Evolutionary conservation across 2,888 invertebrate genomes (phyloP).

Genomic region (Heliconius sara): DNA sequence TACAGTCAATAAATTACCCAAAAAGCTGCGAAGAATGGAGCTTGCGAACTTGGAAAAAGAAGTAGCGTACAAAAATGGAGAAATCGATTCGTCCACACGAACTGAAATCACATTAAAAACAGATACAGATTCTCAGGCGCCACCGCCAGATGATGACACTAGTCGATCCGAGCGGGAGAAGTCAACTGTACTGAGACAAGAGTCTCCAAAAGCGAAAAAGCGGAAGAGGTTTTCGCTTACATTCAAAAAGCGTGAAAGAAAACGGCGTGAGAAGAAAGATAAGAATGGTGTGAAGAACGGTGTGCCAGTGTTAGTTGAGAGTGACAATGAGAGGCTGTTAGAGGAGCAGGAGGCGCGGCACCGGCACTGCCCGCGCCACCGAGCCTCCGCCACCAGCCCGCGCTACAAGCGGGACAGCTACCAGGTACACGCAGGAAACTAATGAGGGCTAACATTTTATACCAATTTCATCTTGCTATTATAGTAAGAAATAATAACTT

Average conservation of each 20-base stretch:
- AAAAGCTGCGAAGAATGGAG: slow-evolving; percentile 77
- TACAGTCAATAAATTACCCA: slow-evolving; percentile 80
- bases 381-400: slow-evolving; percentile 68
- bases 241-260: slow-evolving; percentile 77
- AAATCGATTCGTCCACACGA: slow-evolving; percentile 73
- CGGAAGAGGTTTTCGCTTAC: slow-evolving; percentile 78
- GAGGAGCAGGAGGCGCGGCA: slow-evolving; percentile 71
- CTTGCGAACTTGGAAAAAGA: slow-evolving; percentile 79
- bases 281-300: slow-evolving; percentile 74
- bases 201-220: slow-evolving; percentile 78
- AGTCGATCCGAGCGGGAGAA: slow-evolving; percentile 78
- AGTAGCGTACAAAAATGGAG: slow-evolving; percentile 74
- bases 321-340: slow-evolving; percentile 78
- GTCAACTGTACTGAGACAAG: slow-evolving; percentile 70
- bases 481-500: background rate
- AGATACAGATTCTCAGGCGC: slow-evolving; percentile 73
- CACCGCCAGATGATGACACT: slow-evolving; percentile 76
- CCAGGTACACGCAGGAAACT: slow-evolving; percentile 67
- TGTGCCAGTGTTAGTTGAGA: slow-evolving; percentile 63
- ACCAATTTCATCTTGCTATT: background rate
- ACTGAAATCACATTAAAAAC: slow-evolving; percentile 76
- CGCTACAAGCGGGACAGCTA: slow-evolving; percentile 82
- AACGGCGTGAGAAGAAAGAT: slow-evolving; percentile 77
- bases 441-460: background rate
- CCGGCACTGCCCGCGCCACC: slow-evolving; percentile 70